A percentile compares a stretch with the other conserved stretches of the same genome.
Conservation (phyloP, 2,888 invertebrate species). For the Dorcus hopei region DNA sequence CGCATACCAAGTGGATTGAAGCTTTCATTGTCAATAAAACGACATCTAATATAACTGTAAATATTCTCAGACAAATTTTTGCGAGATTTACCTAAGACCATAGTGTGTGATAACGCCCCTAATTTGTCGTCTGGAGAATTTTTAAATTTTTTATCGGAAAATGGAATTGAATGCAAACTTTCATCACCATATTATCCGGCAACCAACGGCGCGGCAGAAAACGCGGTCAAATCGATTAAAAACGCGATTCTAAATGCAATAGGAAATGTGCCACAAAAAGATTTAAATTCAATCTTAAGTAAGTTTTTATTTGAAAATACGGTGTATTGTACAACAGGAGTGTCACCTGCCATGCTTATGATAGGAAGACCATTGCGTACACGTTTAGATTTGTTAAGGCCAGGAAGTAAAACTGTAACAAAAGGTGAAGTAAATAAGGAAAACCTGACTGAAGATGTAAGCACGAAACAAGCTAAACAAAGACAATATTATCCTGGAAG, state of each 20-base stretch:
- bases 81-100: conserved; percentile 28
- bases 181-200: conserved; percentile 17
- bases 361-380: conserved; percentile 13
- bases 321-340: conserved; percentile 12
- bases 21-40: conserved; percentile 21
- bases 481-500: neutral
- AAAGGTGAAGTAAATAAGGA: too few relatives aligned
- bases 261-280: too few relatives aligned
- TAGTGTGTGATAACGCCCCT: conserved; percentile 34
- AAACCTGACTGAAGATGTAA: neutral
- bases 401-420: neutral
- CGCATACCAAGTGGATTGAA: conserved; percentile 27
- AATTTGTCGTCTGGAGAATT: conserved; percentile 30
- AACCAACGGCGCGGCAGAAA: conserved; percentile 24
- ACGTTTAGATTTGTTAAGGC: neutral
- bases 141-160: conserved; percentile 8
- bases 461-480: neutral
- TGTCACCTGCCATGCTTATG: conserved; percentile 10
- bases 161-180: conserved; percentile 17
- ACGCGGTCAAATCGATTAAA: conserved; percentile 20
- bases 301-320: conserved; percentile 16
- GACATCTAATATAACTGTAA: conserved; percentile 20
- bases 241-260: conserved; percentile 8
- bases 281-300: neutral
- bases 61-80: conserved; percentile 20